phyloP scores from a whole-genome alignment of 2,113 vertebrate species.

The Oncorhynchus mykiss region DNA sequence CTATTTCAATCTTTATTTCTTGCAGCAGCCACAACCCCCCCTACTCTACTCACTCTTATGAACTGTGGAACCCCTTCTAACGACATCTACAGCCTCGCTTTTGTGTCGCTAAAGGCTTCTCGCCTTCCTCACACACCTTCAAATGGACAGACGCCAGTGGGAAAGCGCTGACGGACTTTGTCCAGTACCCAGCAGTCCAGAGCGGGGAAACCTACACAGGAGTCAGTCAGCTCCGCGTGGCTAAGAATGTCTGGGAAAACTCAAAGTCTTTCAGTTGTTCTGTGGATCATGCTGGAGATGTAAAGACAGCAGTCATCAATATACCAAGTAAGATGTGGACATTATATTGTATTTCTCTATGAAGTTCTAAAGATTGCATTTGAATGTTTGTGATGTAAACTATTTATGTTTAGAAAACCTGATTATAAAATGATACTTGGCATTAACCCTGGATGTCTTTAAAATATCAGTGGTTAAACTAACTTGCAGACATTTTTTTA shows the following conservation, averaged over 20 bases:
- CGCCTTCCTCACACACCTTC: not conserved
- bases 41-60: not conserved
- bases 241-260: not conserved
- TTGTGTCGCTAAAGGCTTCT: not conserved
- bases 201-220: not conserved
- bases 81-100: too few species aligned
- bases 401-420: too few species aligned
- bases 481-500: too few species aligned
- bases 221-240: constrained; percentile 6
- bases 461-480: too few species aligned
- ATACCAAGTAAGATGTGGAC: not conserved
- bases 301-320: not conserved
- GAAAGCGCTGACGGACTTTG: not conserved
- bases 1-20: too few species aligned
- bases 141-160: not conserved
- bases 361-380: too few species aligned
- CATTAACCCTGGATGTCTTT: too few species aligned
- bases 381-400: too few species aligned
- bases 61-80: not conserved
- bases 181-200: not conserved
- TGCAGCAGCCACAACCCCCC: not conserved
- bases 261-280: not conserved
- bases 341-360: not conserved
- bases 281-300: not conserved
- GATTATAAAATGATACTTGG: too few species aligned